Conservation (phyloP, 1,140 invertebrate species). For the Hycleus phaleratus region DNA sequence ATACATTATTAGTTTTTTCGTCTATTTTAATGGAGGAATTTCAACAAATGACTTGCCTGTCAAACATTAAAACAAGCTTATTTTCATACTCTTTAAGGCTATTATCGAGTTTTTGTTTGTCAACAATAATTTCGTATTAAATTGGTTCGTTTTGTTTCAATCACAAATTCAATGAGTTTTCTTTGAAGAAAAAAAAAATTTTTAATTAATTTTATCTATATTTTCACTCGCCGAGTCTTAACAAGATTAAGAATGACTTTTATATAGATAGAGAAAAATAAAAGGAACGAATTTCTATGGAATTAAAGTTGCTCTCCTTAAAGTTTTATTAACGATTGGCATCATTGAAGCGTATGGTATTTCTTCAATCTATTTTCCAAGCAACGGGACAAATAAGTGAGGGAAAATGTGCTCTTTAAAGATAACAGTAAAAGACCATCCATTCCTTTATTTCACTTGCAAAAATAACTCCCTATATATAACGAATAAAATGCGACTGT, state of each 20-base stretch:
- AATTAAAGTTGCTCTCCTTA: slow-evolving; percentile 13
- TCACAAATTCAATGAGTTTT: too few species aligned
- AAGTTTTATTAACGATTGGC: slow-evolving; percentile 18
- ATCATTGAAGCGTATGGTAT: slow-evolving; percentile 23
- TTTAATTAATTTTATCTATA: slow-evolving; percentile 12
- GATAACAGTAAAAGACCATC: slow-evolving; percentile 28
- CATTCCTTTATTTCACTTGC: slow-evolving; percentile 29
- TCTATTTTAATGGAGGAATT: too few species aligned
- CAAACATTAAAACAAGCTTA: too few species aligned
- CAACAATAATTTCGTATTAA: too few species aligned
- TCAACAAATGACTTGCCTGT: too few species aligned
- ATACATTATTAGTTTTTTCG: slow-evolving; percentile 1
- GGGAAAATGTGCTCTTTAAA: slow-evolving; percentile 24
- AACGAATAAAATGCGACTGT: background rate
- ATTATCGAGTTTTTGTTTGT: too few species aligned
- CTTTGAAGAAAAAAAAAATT: background rate
- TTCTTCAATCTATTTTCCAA: slow-evolving; percentile 11
- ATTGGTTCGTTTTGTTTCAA: too few species aligned
- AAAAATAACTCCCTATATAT: slow-evolving; percentile 18
- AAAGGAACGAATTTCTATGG: slow-evolving; percentile 8
- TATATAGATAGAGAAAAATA: background rate
- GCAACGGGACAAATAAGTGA: slow-evolving; percentile 22
- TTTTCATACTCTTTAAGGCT: too few species aligned
- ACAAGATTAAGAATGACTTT: slow-evolving; percentile 17
- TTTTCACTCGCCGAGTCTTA: slow-evolving; percentile 8